Base-by-base conservation (phyloP, 2,797 vertebrate genomes). In the Austrolebias charrua region DNA sequence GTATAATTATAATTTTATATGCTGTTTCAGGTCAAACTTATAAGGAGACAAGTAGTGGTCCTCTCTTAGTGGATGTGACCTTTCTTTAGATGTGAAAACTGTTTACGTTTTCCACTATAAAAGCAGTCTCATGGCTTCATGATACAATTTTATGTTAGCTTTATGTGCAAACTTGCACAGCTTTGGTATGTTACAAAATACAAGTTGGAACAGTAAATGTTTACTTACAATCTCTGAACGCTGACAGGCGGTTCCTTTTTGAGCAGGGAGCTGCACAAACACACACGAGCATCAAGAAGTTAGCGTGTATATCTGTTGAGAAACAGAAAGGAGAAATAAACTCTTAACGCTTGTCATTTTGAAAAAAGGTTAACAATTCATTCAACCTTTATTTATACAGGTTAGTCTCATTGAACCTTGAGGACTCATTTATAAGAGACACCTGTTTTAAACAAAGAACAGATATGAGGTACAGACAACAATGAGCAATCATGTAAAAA, bases 161-260 rank as follows among this genome's bases (percentile, higher is more conserved):
- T 15, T 5, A 54, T 48, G 13, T 16, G 7, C 8, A 57, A 33
- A 38, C 13, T 1, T 53, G 28, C 11, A 42, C 46, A 55, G 35
- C 56, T 60, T 73, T 43, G 19, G 44, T 33, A 31, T 4, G 24
- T n/a, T 44, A 66, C 67, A 61, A 54, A 6, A 28, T 28, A 57
- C 24, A 45, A 52, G 52, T 54, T 2, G 1, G 15, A 68, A 45
- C 7, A 20, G 16, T 38, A 28, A 55, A 59, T 16, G 55, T 76
- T 67, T 86, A 92, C 91, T 93, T 77, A 93, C 91, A 6, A 85
- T 87, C 71, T 89, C 67, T 87, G 69, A 76, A 78, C 60, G 69
- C 73, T 66, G 68, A 75, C 68, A 67, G 69, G 61, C 78, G 69
- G 56, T 69, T 70, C 11, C 51, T 65, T 65, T 74, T 57, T 63